Conservation (phyloP, 1,140 invertebrate species). For the Dolichoris vasculosae region DNA sequence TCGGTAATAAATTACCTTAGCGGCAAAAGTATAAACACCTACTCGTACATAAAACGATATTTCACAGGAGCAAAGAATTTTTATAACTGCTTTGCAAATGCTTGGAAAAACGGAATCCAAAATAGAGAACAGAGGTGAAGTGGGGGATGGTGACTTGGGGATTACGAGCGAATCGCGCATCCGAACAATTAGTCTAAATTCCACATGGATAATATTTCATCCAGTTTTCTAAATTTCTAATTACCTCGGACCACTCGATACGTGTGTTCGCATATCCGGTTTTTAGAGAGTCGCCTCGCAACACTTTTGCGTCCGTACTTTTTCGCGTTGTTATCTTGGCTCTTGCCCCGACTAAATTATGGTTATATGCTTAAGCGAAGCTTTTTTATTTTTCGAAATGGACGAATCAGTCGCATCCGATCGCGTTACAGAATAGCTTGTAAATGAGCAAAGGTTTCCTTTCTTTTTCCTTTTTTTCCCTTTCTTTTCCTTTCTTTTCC, state of each 20-base stretch:
- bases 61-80: too few relatives aligned
- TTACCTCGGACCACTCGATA: background rate
- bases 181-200: conserved; percentile 37
- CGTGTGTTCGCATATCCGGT: conserved; percentile 6
- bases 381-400: background rate
- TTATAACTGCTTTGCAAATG: too few relatives aligned
- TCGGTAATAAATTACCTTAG: too few relatives aligned
- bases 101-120: too few relatives aligned
- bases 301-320: background rate
- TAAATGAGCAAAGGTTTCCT: too few relatives aligned
- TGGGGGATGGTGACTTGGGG: too few relatives aligned
- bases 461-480: too few relatives aligned
- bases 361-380: background rate
- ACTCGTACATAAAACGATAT: too few relatives aligned
- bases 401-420: background rate
- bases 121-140: background rate
- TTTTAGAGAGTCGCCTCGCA: conserved; percentile 36
- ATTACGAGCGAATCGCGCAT: background rate
- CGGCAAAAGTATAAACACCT: too few relatives aligned
- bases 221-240: conserved; percentile 50
- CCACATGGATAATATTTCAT: conserved; percentile 29
- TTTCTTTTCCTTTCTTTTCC: background rate
- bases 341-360: background rate
- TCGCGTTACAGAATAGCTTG: background rate
- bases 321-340: background rate